Evolutionary conservation across 2,888 invertebrate species (phyloP), one percentile per base, ranked within the genome.

Genomic region (Lepidocyrtinus sp.): DNA sequence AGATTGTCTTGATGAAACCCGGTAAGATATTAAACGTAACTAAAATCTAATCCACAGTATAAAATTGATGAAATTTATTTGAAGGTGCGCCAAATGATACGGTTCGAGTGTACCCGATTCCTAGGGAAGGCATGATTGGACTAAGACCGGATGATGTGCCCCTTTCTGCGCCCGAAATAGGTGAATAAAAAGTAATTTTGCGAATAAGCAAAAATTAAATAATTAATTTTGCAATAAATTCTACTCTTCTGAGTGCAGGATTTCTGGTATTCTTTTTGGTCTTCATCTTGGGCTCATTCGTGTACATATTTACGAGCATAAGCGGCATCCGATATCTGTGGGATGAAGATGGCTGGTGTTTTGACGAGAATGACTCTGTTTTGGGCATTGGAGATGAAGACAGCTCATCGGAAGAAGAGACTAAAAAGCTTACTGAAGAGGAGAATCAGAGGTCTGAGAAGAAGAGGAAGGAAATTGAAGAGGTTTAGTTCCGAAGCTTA

Each of bases 1-100:
- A 79, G 27, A 79, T 82, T 46, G 79, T 82, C 15, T 67, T 72
- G 12, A 65, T 75, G 59, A 79, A 79, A 45, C 79, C 79, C 72
- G 82, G 82, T 82, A 65, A 68, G 46, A 22, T 45, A 7, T n/a
- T n/a, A n/a, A 27, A 65, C 12, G 3, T 2, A n/a, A 65, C 2
- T 2, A 9, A n/a, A 26, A 65, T 62, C 5, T 46, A n/a, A n/a
- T n/a, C n/a, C n/a, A n/a, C n/a, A n/a, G n/a, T n/a, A n/a, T n/a
- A n/a, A n/a, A n/a, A n/a, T n/a, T n/a, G n/a, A n/a, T n/a, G n/a
- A n/a, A n/a, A n/a, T n/a, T n/a, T n/a, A n/a, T n/a, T n/a, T n/a
- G n/a, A n/a, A n/a, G n/a, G n/a, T n/a, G 77, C 67, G 12, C 46
- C 12, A 19, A 77, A 77, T 26, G 71, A 77, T 5, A 61, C 77